Conservation (phyloP, 92 coral and sea anemone species). For the Porites lobata region DNA sequence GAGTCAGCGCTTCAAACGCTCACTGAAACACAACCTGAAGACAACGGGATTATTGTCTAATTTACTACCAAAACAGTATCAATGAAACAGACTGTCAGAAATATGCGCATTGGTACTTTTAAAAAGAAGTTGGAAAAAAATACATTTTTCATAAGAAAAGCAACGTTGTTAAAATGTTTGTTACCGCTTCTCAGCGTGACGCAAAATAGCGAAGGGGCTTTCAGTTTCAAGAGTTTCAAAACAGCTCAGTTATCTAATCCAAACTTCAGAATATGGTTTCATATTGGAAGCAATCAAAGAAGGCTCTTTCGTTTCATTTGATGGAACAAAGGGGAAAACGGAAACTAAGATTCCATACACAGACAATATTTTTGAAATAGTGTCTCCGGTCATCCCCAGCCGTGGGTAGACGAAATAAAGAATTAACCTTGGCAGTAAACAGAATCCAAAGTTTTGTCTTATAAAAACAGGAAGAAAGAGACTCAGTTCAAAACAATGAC, state of each 20-base stretch:
- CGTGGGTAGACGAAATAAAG: too few relatives aligned
- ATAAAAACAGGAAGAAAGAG: constrained; percentile 6
- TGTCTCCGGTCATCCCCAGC: too few relatives aligned
- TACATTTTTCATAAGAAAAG: background rate
- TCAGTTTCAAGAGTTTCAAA: constrained; percentile 5
- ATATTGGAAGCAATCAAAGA: background rate
- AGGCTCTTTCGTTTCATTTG: background rate
- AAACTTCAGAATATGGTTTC: background rate
- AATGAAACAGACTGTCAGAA: too few relatives aligned
- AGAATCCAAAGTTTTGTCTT: background rate
- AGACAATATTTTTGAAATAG: background rate
- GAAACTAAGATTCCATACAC: background rate
- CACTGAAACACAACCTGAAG: background rate
- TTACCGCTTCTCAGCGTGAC: constrained; percentile 21
- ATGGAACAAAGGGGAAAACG: background rate
- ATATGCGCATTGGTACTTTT: background rate
- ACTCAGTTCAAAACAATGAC: background rate
- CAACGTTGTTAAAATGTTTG: background rate
- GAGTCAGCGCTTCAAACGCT: background rate
- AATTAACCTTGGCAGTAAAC: background rate
- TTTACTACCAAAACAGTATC: too few relatives aligned
- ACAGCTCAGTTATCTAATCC: background rate
- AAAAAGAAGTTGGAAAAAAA: background rate
- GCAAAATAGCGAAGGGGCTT: constrained; percentile 5
- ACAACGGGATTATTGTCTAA: background rate